Base-by-base conservation (phyloP, 2,888 invertebrate species). In the Euzetes globulus region DNA sequence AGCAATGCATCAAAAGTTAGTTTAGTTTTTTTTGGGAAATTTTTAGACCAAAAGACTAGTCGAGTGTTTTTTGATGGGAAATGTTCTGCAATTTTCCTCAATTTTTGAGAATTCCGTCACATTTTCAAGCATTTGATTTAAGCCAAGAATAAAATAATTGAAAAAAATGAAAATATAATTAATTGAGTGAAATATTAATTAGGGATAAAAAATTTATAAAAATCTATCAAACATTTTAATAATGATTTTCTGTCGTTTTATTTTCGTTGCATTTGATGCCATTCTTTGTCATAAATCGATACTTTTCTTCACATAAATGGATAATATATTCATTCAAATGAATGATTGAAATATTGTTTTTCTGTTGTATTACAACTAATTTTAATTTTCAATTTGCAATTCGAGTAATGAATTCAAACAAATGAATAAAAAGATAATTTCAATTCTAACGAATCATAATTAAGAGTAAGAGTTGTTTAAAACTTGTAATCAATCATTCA, bases 381-480 rank as follows among this genome's bases (percentile, higher is more conserved):
- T 25, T 58, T 6, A 27, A 13, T 58, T 58, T 58, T 11, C 25
- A 55, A 50, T n/a, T 22, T 3, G 9, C 1, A 22, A 15, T 58
- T 7, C 27, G 13, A 58, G 11, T 58, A 58, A 58, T 58, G 13
- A 11, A 58, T 27, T 58, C 11, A 17, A 55, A 55, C 4, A 3
- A 1, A 58, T 27, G 13, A 50, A 50, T 50, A n/a, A 15, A n/a
- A n/a, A n/a, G n/a, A n/a, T 50, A 7, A 50, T 50, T 58, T 58
- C 58, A 58, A 58, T 58, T 58, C 58, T 22, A 25, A 27, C 13
- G 58, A 58, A 58, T 58, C 27, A 58, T 58, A 22, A 22, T n/a
- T 33, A 33, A 33, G 29, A 58, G 58, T 58, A 58, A 58, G 22
- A 58, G 58, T 58, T 58, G 58, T 58, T 58, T 58, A 58, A 58